A percentile compares a stretch with the other conserved stretches of the same genome.
phyloP scores from a whole-genome alignment of 2,113 vertebrate genomes.

The Phalacrocorax pelagicus region DNA sequence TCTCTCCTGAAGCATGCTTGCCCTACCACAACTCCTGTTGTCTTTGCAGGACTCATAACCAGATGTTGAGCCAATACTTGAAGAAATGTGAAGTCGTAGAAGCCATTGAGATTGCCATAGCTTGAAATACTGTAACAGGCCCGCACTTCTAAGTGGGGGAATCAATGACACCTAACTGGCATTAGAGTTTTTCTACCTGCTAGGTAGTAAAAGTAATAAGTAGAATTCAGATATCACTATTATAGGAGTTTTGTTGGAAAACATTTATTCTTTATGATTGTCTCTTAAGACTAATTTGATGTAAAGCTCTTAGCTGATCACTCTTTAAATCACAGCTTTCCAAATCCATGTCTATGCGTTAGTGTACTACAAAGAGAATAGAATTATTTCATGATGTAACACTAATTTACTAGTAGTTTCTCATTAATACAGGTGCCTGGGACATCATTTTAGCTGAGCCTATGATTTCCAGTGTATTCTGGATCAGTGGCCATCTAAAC shows the following conservation, averaged over 20 bases:
- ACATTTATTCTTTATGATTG: not conserved
- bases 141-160: not conserved
- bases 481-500: not conserved
- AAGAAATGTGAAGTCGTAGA: not conserved
- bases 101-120: not conserved
- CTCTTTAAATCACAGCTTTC: not conserved
- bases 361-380: not conserved
- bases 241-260: not conserved
- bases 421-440: not conserved
- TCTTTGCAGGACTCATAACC: not conserved
- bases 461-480: not conserved
- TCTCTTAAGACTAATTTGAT: not conserved
- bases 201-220: not conserved
- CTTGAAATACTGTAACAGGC: not conserved
- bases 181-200: not conserved
- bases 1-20: not conserved
- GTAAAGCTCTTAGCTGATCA: not conserved
- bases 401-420: not conserved
- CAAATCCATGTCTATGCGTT: not conserved
- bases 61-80: not conserved
- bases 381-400: not conserved
- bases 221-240: not conserved
- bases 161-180: not conserved
- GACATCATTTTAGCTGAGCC: not conserved
- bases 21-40: not conserved